phyloP scores from a whole-genome alignment of 2,888 invertebrate species.

The Campaea margaritaria region DNA sequence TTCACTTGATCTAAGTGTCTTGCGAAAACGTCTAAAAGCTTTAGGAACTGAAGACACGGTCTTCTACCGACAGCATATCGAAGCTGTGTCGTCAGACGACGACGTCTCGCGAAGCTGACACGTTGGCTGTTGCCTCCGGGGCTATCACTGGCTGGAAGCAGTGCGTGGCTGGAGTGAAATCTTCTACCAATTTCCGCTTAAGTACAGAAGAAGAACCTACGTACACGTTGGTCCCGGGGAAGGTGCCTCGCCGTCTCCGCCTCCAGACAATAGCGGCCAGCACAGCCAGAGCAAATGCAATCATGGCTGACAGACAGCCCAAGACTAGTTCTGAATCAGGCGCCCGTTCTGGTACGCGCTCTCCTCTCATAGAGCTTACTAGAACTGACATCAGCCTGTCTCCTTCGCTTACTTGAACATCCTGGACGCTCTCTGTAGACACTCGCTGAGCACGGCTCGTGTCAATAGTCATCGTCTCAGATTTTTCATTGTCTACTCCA shows the following conservation, averaged over 20 bases:
- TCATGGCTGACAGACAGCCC: conserved; percentile 86
- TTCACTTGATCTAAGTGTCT: conserved; percentile 59
- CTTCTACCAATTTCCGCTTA: conserved; percentile 86
- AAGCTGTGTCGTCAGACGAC: conserved; percentile 88
- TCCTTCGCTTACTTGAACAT: conserved; percentile 84
- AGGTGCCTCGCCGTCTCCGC: conserved; percentile 83
- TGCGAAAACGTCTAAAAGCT: conserved; percentile 66
- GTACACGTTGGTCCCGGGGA: conserved; percentile 86
- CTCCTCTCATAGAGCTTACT: conserved; percentile 87
- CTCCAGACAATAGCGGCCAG: conserved; percentile 84
- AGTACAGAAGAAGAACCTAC: conserved; percentile 86
- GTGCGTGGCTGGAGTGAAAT: conserved; percentile 81
- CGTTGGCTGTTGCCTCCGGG: conserved; percentile 76
- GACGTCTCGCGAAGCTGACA: conserved; percentile 79
- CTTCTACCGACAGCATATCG: conserved; percentile 84
- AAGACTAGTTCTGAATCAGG: conserved; percentile 85
- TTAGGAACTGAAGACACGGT: conserved; percentile 85
- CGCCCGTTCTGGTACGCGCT: conserved; percentile 80
- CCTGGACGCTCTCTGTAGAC: conserved; percentile 87
- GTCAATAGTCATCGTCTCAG: conserved; percentile 88
- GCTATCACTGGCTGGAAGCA: conserved; percentile 86
- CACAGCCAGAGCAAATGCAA: conserved; percentile 79
- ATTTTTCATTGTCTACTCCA: conserved; percentile 86
- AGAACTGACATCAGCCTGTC: conserved; percentile 86
- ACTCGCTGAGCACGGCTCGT: conserved; percentile 87